Evolutionary conservation across 2,888 invertebrate genomes (phyloP).

Genomic region (Lysandra bellargus): DNA sequence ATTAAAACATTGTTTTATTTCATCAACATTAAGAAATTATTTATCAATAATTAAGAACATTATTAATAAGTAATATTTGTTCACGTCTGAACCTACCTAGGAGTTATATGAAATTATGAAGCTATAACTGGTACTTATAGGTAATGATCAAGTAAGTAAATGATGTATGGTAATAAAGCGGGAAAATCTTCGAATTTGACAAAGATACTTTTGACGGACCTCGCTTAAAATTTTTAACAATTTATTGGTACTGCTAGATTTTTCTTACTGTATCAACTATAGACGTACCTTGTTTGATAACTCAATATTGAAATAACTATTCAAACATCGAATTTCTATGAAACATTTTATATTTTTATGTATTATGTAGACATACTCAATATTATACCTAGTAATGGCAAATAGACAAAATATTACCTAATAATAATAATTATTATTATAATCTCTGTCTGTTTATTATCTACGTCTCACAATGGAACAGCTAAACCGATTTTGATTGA

Average conservation of each 20-base stretch:
- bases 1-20: too few species aligned
- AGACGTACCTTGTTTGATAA: neutral
- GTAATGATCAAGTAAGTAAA: too few species aligned
- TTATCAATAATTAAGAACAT: too few species aligned
- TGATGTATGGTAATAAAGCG: too few species aligned
- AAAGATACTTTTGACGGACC: neutral
- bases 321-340: neutral
- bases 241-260: neutral
- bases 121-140: too few species aligned
- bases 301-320: neutral
- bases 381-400: neutral
- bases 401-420: neutral
- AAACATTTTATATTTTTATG: neutral
- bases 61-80: too few species aligned
- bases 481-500: too few species aligned
- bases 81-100: too few species aligned
- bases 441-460: too few species aligned
- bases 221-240: neutral
- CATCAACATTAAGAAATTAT: too few species aligned
- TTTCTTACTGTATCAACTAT: neutral
- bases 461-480: too few species aligned
- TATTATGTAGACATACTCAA: neutral
- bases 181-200: neutral
- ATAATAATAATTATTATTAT: neutral
- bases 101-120: too few species aligned